Base-by-base conservation (phyloP, 2,888 invertebrate genomes). In the Ornithoptera priamus region DNA sequence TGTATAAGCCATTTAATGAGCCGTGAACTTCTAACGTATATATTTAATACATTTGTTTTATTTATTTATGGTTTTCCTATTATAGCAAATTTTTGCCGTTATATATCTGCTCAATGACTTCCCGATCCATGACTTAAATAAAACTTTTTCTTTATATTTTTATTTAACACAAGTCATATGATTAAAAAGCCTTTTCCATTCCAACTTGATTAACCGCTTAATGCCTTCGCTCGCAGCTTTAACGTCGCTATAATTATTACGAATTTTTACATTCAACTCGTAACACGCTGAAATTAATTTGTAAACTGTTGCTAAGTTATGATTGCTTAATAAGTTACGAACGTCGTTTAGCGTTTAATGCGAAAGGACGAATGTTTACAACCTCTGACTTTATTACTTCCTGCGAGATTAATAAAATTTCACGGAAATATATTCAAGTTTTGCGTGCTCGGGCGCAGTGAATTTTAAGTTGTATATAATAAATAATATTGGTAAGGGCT, bases 331-430 rank as follows among this genome's bases (percentile, higher is more conserved):
- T 61, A 56, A 69, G 24, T 69, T 42, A 69, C 53, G 61, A 69
- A 20, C 30, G 65, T 65, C 69, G 57, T 69, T 69, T 69, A 61
- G n/a, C 53, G 50, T 61, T 69, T 65, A 56, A 65, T 65, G 39
- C 65, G 64, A 69, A 65, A 60, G 60, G 65, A 22, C 46, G n/a
- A 69, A 64, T 64, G 60, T 63, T 64, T 60, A 61, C 65, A 61
- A 53, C 53, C 60, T 20, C 46, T 39, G 20, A 22, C 57, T 69
- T 69, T 65, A 69, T 69, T 65, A 24, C 65, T 69, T 65, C 65
- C 69, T 68, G 58, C 50, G 36, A 58, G 68, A 68, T 63, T 68
- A 50, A 63, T 63, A 63, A 63, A 68, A 68, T 68, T 67, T 46
- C 68, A 63, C 20, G 30, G 62, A 68, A 68, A 50, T 58, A 18